Percentiles rank a stretch among this genome's conserved stretches.
phyloP scores from a whole-genome alignment of 2,888 invertebrate species.

The Polylopha cassiicola region DNA sequence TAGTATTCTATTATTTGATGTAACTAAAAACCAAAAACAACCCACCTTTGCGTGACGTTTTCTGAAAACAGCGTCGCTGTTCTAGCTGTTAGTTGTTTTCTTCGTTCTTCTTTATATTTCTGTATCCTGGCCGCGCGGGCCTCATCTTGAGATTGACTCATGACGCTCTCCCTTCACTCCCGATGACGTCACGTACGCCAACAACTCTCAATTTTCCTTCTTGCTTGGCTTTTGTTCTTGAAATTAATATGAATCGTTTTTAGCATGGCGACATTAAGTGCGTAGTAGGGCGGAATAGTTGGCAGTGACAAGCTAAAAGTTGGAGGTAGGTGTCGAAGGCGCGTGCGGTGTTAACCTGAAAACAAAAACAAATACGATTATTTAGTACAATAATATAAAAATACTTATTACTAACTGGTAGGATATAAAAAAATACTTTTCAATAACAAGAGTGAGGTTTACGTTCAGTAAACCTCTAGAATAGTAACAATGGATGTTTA shows the following conservation, averaged over 20 bases:
- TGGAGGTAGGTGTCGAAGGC: slow-evolving; percentile 42
- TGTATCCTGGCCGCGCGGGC: slow-evolving; percentile 80
- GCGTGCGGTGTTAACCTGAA: slow-evolving; percentile 51
- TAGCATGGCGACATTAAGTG: slow-evolving; percentile 71
- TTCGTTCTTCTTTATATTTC: slow-evolving; percentile 84
- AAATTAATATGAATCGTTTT: slow-evolving; percentile 47
- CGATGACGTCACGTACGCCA: slow-evolving; percentile 58
- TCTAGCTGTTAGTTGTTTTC: slow-evolving; percentile 81
- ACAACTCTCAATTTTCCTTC: slow-evolving; percentile 39
- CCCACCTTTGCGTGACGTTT: slow-evolving; percentile 76
- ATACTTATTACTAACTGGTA: slow-evolving; percentile 2
- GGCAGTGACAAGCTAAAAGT: slow-evolving; percentile 68
- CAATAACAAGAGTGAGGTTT: slow-evolving; percentile 31
- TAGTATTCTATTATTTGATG: not conserved
- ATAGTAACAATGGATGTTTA: slow-evolving; percentile 57
- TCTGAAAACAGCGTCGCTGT: slow-evolving; percentile 79
- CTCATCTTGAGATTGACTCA: slow-evolving; percentile 67
- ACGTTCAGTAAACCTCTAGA: slow-evolving; percentile 40
- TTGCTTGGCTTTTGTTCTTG: slow-evolving; percentile 44
- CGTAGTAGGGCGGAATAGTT: slow-evolving; percentile 64
- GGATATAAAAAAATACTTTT: slow-evolving; percentile 11
- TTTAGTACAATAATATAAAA: not conserved
- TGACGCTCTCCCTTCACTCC: slow-evolving; percentile 39
- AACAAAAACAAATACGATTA: slow-evolving; percentile 23
- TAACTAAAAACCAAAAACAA: slow-evolving; percentile 12